Base-by-base conservation (phyloP, 2,797 vertebrate genomes). In the Amphiprion clarkii region DNA sequence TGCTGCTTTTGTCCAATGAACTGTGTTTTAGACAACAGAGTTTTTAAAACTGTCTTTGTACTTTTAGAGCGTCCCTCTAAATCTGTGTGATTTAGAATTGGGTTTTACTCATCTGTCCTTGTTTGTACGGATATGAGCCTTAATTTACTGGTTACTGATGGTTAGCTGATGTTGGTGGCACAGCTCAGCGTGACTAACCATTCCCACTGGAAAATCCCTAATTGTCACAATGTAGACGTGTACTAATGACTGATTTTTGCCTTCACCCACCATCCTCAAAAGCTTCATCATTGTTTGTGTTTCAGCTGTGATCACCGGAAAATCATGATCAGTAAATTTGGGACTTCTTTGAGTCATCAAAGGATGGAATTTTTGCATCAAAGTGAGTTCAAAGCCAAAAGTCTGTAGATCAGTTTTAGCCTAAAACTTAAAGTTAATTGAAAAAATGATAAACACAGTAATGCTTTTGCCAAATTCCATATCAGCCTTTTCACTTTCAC, bases 401-500 rank as follows among this genome's bases (percentile, higher is more conserved):
- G 4, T 14, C 6, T 21, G 9, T 31, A 6, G 16, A 17, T 52
- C 5, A 36, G 5, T 33, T 74, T 9, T 16, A 14, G 31, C 25
- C 23, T 48, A 67, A 48, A 48, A 48, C 6, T 7, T 6, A 48
- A 16, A 44, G 17, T 48, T 19, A 48, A 1, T 6, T 2, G 6
- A 48, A 19, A 1, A 44, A 44, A 6, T 5, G n/a, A 7, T 19
- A 8, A 7, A 19, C 21, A 19, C 4, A 52, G 21, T 52, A 29
- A 53, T 29, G 10, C 25, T 29, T 57, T 42, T 51, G 29, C 8
- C 17, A 36, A 21, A 52, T 4, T 10, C 31, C 16, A 68, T 8
- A 68, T 62, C 2, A n/a, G n/a, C 33, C 53, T 67, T 77, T 76
- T n/a, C 54, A 25, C 25, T 49, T 1, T 3, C 31, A n/a, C 19